A percentile compares a stretch with the other conserved stretches of the same genome.
Conservation (phyloP, 2,888 invertebrate species). For the Teleogryllus oceanicus region DNA sequence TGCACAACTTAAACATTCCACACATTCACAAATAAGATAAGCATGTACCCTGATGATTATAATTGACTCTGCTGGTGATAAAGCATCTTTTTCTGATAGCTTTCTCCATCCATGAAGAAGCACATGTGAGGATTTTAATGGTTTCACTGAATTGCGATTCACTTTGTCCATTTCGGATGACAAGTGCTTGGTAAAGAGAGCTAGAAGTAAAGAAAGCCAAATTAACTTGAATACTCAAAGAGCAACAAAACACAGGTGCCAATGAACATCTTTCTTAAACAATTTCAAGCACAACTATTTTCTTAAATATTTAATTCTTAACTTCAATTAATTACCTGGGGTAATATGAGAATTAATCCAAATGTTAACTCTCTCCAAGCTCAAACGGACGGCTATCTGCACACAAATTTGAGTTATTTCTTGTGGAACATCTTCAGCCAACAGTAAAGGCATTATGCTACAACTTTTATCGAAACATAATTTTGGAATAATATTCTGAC, state of each 20-base stretch:
- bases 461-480: slow-evolving; percentile 42
- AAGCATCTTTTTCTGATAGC: neutral
- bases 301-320: too few relatives aligned
- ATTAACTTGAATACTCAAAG: slow-evolving; percentile 27
- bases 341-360: slow-evolving; percentile 56
- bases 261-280: too few relatives aligned
- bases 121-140: neutral
- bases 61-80: neutral
- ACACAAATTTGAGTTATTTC: slow-evolving; percentile 53
- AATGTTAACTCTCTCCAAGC: slow-evolving; percentile 52
- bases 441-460: slow-evolving; percentile 48
- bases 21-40: neutral
- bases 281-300: too few relatives aligned
- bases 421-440: slow-evolving; percentile 53
- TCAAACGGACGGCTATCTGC: slow-evolving; percentile 52
- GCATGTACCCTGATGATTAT: neutral
- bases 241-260: too few relatives aligned
- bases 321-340: slow-evolving; percentile 34
- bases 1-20: too few relatives aligned
- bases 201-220: slow-evolving; percentile 33
- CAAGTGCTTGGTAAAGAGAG: slow-evolving; percentile 47
- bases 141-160: neutral
- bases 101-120: neutral
- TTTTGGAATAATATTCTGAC: slow-evolving; percentile 25
- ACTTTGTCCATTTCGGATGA: slow-evolving; percentile 36